A percentile compares a stretch with the other conserved stretches of the same genome.
Conservation (phyloP, 2,797 vertebrate species). For the Rhabdomys pumilio region DNA sequence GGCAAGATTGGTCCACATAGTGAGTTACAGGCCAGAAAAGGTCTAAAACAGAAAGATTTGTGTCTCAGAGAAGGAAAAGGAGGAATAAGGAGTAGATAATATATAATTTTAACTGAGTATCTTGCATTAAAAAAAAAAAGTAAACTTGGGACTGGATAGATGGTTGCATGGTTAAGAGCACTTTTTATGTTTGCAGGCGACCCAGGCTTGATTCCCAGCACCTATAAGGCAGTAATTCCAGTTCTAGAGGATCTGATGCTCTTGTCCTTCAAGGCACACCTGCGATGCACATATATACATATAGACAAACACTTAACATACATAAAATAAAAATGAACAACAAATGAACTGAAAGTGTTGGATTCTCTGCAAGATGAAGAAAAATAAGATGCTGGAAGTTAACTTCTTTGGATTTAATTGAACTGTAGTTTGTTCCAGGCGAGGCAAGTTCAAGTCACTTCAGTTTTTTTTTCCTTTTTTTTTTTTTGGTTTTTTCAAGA, state of each 20-base stretch:
- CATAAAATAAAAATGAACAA: neutral
- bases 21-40: neutral
- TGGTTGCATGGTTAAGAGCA: neutral
- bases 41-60: neutral
- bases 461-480: neutral
- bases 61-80: neutral
- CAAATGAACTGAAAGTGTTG: conserved; percentile 63
- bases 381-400: conserved; percentile 70
- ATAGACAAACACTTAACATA: neutral
- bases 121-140: conserved; percentile 66
- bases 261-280: neutral
- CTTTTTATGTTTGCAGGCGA: neutral
- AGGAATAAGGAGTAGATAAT: neutral
- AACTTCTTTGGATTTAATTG: conserved; percentile 74
- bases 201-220: neutral
- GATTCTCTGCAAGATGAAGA: conserved; percentile 63
- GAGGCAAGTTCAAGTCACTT: conserved; percentile 77
- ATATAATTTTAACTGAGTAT: conserved; percentile 27
- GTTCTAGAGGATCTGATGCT: neutral
- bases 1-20: neutral
- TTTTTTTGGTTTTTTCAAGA: no score
- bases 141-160: neutral
- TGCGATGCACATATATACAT: neutral
- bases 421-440: conserved; percentile 74
- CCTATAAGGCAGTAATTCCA: neutral